Evolutionary conservation across 2,113 vertebrate species (phyloP).

Genomic region (Tyto alba): DNA sequence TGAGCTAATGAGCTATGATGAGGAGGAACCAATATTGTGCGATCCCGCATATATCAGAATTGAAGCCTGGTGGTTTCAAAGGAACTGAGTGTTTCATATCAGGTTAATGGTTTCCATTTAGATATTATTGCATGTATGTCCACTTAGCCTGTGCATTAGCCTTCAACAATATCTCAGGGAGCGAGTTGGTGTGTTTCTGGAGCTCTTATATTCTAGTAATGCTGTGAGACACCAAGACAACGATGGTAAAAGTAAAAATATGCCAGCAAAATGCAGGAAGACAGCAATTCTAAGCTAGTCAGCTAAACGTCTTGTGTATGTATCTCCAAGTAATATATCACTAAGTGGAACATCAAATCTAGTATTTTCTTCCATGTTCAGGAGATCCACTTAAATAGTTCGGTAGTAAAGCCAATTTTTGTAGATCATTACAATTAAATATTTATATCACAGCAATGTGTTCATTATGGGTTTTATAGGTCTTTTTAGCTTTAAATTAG

Average conservation of each 20-base stretch:
- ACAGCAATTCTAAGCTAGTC: background rate
- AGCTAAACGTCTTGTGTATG: background rate
- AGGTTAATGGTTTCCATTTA: background rate
- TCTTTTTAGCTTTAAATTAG: background rate
- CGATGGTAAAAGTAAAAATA: background rate
- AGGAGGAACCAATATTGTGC: background rate
- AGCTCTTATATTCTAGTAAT: background rate
- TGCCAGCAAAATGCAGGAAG: background rate
- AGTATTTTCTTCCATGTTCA: background rate
- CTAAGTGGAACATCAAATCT: background rate
- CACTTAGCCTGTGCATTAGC: background rate
- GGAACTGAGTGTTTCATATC: background rate
- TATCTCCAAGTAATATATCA: background rate
- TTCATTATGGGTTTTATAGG: background rate
- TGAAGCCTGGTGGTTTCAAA: background rate
- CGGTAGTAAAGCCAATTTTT: background rate
- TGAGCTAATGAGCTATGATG: background rate
- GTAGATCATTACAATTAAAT: constrained; percentile 18
- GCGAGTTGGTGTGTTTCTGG: background rate
- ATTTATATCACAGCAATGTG: background rate
- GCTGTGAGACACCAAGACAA: background rate
- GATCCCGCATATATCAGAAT: background rate
- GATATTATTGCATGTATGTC: background rate
- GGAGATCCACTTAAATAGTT: background rate
- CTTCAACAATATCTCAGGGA: background rate